Evolutionary conservation across 2,888 invertebrate species (phyloP), one percentile per base, ranked within the genome.

Genomic region (Clitarchus hookeri): DNA sequence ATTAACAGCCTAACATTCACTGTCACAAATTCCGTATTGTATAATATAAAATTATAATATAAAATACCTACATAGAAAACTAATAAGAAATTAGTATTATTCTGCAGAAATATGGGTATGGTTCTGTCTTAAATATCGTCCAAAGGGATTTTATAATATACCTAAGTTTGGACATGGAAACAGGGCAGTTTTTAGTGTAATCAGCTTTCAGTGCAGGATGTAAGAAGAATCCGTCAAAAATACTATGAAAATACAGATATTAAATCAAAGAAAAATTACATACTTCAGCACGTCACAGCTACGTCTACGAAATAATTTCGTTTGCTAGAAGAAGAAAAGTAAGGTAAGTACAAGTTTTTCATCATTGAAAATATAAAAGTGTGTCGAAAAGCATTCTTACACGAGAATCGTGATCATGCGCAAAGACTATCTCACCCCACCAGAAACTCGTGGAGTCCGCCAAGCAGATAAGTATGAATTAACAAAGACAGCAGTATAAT

Each of bases 301-400:
- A 19, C 79, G 25, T 79, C 79, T 16, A 23, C 79, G 0, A 79
- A 79, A 79, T 16, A n/a, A 26, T 25, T 11, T 79, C 25, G 79
- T 79, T 23, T 11, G 23, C 25, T 9, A 79, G n/a, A n/a, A 53
- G 53, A 19, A 16, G 26, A 79, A 4, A 27, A 27, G 79, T n/a
- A 27, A 79, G 16, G 79, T n/a, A 27, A 79, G 16, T 23, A 79
- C 79, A 79, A 13, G 26, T 12, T 79, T 25, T 79, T 6, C 27
- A 26, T 79, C 4, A 79, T 27, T n/a, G 26, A 79, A 27, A 23
- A 79, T 79, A 13, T 79, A 11, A 79, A 27, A 79, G 79, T 79
- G 79, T 79, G 79, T n/a, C 6, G 79, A 79, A 27, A 25, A 79
- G 79, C 26, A 79, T 79, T 79, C 13, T 79, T 79, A 79, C n/a